Conservation (phyloP, 2,797 vertebrate genomes). For the Lates japonicus region DNA sequence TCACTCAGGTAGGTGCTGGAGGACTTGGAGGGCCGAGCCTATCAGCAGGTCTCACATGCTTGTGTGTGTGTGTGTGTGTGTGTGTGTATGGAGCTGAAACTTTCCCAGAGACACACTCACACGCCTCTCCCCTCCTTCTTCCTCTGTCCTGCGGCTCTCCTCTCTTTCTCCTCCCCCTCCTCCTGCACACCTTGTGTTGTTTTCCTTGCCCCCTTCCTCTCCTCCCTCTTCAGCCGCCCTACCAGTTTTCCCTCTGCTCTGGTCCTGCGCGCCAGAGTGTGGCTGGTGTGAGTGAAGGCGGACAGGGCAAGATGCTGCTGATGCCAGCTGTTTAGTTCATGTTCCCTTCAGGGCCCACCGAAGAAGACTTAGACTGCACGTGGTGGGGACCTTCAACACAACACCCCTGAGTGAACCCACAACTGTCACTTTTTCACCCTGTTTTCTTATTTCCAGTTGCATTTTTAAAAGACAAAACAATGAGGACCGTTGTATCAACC, state of each 20-base stretch:
- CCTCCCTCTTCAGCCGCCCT: conserved; percentile 69
- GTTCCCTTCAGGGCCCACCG: conserved; percentile 76
- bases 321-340: conserved; percentile 77
- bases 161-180: conserved; percentile 61
- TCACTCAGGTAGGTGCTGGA: conserved; percentile 69
- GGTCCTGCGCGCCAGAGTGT: conserved; percentile 52
- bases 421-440: conserved; percentile 2
- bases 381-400: conserved; percentile 39
- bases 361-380: conserved; percentile 69
- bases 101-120: conserved; percentile 57
- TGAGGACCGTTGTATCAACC: conserved; percentile 70
- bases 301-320: conserved; percentile 75
- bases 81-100: conserved; percentile 58
- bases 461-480: conserved; percentile 52
- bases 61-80: conserved; percentile 34
- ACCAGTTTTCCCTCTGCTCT: conserved; percentile 59
- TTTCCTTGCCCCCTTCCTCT: conserved; percentile 71
- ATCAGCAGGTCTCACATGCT: conserved; percentile 70
- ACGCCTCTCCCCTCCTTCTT: conserved; percentile 45
- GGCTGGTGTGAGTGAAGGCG: conserved; percentile 49
- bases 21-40: conserved; percentile 67
- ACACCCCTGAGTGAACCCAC: conserved; percentile 47
- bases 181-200: conserved; percentile 82
- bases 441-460: conserved; percentile 30
- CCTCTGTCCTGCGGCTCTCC: conserved; percentile 54